A percentile compares a stretch with the other conserved stretches of the same genome.
Conservation (phyloP, 2,113 vertebrate species). For the Regulus satrapa region DNA sequence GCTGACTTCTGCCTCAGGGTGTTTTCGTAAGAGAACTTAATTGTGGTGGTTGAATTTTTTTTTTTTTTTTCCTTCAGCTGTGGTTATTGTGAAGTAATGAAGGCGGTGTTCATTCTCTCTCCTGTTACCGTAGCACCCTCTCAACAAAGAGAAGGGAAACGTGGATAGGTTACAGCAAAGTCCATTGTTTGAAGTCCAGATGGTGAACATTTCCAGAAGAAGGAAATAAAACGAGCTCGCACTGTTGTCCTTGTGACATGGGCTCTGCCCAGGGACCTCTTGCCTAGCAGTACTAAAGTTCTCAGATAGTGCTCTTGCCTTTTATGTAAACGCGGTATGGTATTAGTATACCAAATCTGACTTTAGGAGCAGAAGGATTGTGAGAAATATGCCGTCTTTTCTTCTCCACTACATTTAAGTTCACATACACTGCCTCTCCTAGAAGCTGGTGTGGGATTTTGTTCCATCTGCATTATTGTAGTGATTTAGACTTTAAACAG, state of each 20-base stretch:
- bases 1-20: no score
- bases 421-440: background rate
- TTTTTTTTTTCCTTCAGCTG: background rate
- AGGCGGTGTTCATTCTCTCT: rapidly evolving
- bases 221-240: rapidly evolving
- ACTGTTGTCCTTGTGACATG: background rate
- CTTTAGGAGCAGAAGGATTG: background rate
- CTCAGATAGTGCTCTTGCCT: background rate
- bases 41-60: background rate
- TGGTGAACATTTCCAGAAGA: background rate
- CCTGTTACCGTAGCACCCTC: rapidly evolving
- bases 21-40: rapidly evolving
- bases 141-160: background rate
- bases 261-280: background rate
- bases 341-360: background rate
- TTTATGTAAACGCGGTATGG: rapidly evolving
- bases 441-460: background rate
- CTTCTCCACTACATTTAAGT: rapidly evolving
- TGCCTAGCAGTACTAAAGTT: background rate
- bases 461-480: background rate
- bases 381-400: background rate
- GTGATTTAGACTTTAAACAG: background rate
- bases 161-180: background rate
- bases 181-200: background rate
- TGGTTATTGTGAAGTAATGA: background rate